Evolutionary conservation across 2,797 vertebrate species (phyloP).

Genomic region (Propithecus deckenii): DNA sequence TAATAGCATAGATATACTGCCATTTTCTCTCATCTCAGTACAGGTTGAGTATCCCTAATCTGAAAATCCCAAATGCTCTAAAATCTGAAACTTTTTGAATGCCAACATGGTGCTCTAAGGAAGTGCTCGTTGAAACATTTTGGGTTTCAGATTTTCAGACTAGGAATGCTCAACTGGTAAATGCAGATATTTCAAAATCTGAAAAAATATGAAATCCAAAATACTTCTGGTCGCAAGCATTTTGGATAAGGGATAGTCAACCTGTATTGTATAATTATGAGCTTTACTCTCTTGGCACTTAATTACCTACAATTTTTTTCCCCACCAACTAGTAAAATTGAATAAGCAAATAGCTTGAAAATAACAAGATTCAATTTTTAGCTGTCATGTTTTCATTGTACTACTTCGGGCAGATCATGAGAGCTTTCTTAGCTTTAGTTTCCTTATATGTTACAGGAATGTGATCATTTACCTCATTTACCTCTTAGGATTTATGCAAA

Average conservation of each 20-base stretch:
- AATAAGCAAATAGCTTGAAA: neutral
- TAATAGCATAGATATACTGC: neutral
- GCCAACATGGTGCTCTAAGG: no score
- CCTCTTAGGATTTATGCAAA: neutral
- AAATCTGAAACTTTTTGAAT: neutral
- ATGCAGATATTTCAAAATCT: neutral
- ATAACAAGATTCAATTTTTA: neutral
- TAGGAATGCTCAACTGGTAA: neutral
- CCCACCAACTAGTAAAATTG: neutral
- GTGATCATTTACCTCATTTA: neutral
- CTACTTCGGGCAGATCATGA: neutral
- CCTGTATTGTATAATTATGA: neutral
- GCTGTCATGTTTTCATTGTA: neutral
- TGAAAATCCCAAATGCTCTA: neutral
- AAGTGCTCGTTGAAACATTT: no score
- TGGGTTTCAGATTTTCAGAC: no score
- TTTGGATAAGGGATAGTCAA: neutral
- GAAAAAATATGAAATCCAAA: neutral
- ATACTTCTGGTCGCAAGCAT: neutral
- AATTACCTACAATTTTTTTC: neutral
- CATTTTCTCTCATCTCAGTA: neutral
- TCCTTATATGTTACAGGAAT: neutral
- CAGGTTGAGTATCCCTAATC: neutral
- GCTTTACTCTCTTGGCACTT: neutral
- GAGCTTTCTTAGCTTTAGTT: constrained; percentile 1